Base-by-base conservation (phyloP, 2,888 invertebrate genomes). In the Rhaphigaster nebulosa region DNA sequence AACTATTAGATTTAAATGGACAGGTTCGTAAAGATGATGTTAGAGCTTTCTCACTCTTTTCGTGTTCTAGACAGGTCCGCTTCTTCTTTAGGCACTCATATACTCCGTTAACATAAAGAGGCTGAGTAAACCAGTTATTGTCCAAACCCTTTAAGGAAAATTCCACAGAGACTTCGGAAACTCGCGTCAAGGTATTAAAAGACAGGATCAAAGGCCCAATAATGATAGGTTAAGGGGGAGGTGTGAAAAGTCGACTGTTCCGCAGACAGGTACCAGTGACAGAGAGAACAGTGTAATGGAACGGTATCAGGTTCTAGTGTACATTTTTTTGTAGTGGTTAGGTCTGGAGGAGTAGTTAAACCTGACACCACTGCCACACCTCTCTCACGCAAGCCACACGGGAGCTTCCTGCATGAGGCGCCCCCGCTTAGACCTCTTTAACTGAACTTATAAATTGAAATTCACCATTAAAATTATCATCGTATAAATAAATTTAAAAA, bases 301-400 rank as follows among this genome's bases (percentile, higher is more conserved):
- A 45, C 41, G 45, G 84, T 84, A 84, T 84, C 45, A 45, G 38
- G 80, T 80, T 80, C 80, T 80, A 80, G 80, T 80, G 23, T 41
- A 26, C 80, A 80, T 38, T 80, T 80, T n/a, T 80, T 80, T 80
- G 80, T 41, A 20, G 34, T 10, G 84, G 84, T 45, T 45, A 45
- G 41, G 41, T 41, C n/a, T 45, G 45, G 26, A 80, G 41, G 41
- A 26, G 84, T 84, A 45, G 84, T 45, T 41, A 84, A 45, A 84
- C 45, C 23, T 45, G 45, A 84, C 65, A 65, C 70, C 70, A 70
- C 34, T 20, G 34, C 18, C 34, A 65, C 65, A 18, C 65, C 65
- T 65, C 4, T 12, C 65, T 65, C 34, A 65, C 34, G 0, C 15
- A 65, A 65, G 13, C 20, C 70, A 20, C 34, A 34, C 34, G 70